Evolutionary conservation across 1,140 invertebrate genomes (phyloP).

Genomic region (Melipona quadrifasciata): DNA sequence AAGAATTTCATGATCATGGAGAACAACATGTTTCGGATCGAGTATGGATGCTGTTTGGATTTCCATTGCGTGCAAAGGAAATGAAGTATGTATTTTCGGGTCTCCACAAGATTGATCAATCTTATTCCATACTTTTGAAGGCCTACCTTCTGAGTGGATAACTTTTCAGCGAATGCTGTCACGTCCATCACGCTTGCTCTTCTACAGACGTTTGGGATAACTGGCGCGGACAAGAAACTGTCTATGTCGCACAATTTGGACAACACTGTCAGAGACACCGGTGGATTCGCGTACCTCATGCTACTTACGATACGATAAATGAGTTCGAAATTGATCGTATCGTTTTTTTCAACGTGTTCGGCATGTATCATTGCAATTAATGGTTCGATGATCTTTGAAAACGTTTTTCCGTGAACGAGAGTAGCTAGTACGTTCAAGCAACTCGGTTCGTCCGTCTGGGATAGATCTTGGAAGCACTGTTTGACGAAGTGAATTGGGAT

Average conservation of each 20-base stretch:
- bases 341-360: too few species aligned
- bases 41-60: conserved; percentile 58
- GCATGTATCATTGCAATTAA: too few species aligned
- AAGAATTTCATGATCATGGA: conserved; percentile 52
- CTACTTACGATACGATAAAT: neutral
- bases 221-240: neutral
- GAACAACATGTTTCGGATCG: conserved; percentile 67
- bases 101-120: conserved; percentile 56
- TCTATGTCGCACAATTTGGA: conserved; percentile 62
- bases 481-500: conserved; percentile 70
- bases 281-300: conserved; percentile 58
- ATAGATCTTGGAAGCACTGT: neutral
- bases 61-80: conserved; percentile 59
- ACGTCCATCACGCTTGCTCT: conserved; percentile 36
- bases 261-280: conserved; percentile 56
- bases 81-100: conserved; percentile 25
- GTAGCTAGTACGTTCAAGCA: conserved; percentile 42
- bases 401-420: conserved; percentile 57
- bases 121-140: conserved; percentile 71
- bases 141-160: conserved; percentile 58
- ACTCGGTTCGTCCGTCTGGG: neutral
- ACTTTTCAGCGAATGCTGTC: conserved; percentile 44
- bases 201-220: conserved; percentile 30
- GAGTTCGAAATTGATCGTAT: neutral
- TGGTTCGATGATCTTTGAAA: conserved; percentile 58